Conservation (phyloP, 2,113 vertebrate species). For the Asarcornis scutulata region DNA sequence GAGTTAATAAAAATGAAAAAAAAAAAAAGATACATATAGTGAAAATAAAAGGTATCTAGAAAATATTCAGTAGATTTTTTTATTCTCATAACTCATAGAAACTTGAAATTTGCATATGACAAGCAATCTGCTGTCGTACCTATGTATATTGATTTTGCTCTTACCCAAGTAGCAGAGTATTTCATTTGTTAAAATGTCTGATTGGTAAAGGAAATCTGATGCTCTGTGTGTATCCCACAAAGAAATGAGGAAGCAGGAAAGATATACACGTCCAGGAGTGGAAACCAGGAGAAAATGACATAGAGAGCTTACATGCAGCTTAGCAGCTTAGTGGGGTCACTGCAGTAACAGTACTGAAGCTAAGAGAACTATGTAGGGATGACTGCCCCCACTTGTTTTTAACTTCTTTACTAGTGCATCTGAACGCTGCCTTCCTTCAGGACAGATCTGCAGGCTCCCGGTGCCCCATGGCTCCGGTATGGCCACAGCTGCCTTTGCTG, state of each 20-base stretch:
- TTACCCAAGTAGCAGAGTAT: not conserved
- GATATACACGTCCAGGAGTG: not conserved
- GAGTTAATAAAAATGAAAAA: not conserved
- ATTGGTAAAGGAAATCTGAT: fast-evolving
- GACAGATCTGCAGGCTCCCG: not conserved
- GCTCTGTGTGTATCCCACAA: not conserved
- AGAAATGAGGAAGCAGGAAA: not conserved
- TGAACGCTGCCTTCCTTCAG: not conserved
- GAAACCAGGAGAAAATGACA: fast-evolving
- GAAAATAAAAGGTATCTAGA: not conserved
- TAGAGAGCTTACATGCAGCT: not conserved
- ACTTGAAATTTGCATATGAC: not conserved
- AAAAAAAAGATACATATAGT: not conserved
- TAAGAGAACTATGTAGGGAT: not conserved
- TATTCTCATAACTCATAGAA: not conserved
- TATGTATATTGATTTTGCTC: not conserved
- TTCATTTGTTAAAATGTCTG: not conserved
- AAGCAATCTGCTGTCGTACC: not conserved
- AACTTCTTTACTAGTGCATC: not conserved
- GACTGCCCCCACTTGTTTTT: not conserved
- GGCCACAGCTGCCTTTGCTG: fast-evolving
- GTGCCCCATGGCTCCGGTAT: fast-evolving
- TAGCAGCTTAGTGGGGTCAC: not conserved
- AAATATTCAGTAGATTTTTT: not conserved
- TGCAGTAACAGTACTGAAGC: not conserved